Percentiles rank a stretch among this genome's conserved stretches.
These are phyloP conservation scores for Noctuana brunneofusca DNA, from an alignment of 2,888 invertebrate species.

Conservation along the genomic window DNA sequence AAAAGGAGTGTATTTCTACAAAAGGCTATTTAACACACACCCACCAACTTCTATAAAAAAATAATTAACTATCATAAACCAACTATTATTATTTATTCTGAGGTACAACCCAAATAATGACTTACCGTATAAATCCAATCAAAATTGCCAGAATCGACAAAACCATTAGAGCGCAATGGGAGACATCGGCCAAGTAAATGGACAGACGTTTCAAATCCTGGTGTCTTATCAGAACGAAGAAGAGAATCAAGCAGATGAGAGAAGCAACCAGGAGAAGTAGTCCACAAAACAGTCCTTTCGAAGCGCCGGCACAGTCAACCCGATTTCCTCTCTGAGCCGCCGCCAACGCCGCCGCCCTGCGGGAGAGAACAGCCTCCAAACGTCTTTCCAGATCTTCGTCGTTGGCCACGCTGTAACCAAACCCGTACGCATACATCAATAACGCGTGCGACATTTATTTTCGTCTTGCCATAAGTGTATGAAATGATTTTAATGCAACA, in stretches of 20 bases:
- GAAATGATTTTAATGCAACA: slow-evolving; percentile 14
- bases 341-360: slow-evolving; percentile 92
- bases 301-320: slow-evolving; percentile 97
- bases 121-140: slow-evolving; percentile 94
- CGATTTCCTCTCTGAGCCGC: slow-evolving; percentile 91
- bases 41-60: too few relatives aligned
- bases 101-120: slow-evolving; percentile 26
- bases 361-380: slow-evolving; percentile 93
- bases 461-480: slow-evolving; percentile 24
- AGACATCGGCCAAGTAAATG: slow-evolving; percentile 95
- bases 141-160: slow-evolving; percentile 94
- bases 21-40: background rate
- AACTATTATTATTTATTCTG: too few relatives aligned
- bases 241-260: slow-evolving; percentile 95
- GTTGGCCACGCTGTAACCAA: slow-evolving; percentile 82
- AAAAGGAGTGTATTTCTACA: too few relatives aligned
- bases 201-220: slow-evolving; percentile 92
- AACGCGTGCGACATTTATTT: slow-evolving; percentile 41
- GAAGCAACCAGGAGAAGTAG: slow-evolving; percentile 94
- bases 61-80: too few relatives aligned
- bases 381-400: slow-evolving; percentile 95
- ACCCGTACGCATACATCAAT: slow-evolving; percentile 67
- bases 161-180: slow-evolving; percentile 93
- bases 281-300: slow-evolving; percentile 96
- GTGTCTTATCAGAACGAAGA: slow-evolving; percentile 96